Evolutionary conservation across 1,140 invertebrate species (phyloP), one percentile per base, ranked within the genome.

Genomic region (Grapholita molesta): DNA sequence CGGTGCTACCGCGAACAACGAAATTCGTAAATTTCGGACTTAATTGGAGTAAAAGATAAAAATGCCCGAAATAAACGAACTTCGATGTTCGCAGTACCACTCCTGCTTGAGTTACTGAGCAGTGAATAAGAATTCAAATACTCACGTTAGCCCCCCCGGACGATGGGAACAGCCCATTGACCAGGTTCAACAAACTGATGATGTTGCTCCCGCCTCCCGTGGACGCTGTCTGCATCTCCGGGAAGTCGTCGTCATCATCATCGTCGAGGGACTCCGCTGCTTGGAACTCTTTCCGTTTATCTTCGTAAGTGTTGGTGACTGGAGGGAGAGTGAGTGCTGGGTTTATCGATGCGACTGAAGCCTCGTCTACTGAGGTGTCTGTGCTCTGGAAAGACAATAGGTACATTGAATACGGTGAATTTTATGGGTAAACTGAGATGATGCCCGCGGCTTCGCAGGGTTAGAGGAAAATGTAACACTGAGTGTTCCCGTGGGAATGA

Each of bases 111-210:
- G 28, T 3, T 7, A 30, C 28, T 3, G 28, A 30, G 7, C 28
- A 30, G 28, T 30, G 7, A 61, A 35, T 15, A 21, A 55, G 28
- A 15, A 33, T 68, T 64, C 9, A 11, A 42, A 69, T 18, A 84
- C 85, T 88, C 67, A 89, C 87, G 30, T 73, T 80, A 2, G 75
- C 69, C 24, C 79, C 71, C 35, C 82, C 81, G 1, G 81, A 82
- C 15, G 76, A 76, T 0, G 88, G 83, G 12, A 89, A 77, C 23
- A 91, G 71, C 4, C 80, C 75, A 9, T 71, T 75, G 0, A 78
- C 75, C 5, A 90, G 67, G 52, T 80, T 81, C 1, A 91, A 70
- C 38, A 91, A 57, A 53, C 83, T 91, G 70, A 87, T 80, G 8
- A 91, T 68, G 61, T 79, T 88, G 65, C 88, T 90, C 5, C 89